phyloP scores from a whole-genome alignment of 2,888 invertebrate genomes.

The Pristionchus exspectatus region DNA sequence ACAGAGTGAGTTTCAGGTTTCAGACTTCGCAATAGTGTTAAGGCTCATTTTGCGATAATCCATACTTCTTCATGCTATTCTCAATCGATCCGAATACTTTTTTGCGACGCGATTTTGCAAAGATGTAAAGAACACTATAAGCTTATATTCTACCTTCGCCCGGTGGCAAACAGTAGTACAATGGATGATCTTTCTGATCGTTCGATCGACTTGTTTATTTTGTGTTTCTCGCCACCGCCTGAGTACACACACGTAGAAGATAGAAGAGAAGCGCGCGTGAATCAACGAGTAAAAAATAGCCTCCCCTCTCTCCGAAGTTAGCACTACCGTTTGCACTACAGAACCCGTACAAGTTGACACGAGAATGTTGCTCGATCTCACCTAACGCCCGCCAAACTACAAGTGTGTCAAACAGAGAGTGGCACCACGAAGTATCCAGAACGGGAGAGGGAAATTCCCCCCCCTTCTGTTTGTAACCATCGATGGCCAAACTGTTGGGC shows the following conservation, averaged over 20 bases:
- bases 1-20: constrained; percentile 42
- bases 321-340: neutral
- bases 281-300: constrained; percentile 34
- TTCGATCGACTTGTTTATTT: neutral
- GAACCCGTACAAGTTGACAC: neutral
- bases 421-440: constrained; percentile 28
- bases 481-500: neutral
- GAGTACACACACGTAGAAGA: neutral
- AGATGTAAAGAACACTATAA: no score
- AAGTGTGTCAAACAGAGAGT: neutral
- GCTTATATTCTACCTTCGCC: neutral
- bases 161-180: neutral
- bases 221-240: neutral
- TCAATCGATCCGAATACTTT: no score
- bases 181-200: constrained; percentile 29
- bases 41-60: no score
- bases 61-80: no score
- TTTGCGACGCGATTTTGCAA: no score
- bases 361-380: neutral
- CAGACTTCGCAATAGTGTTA: no score
- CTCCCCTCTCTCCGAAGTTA: neutral
- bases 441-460: neutral
- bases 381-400: constrained; percentile 3
- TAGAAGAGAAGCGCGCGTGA: constrained; percentile 34
- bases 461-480: neutral